Conservation (phyloP, 2,113 vertebrate genomes). For the Crotalus viridis region DNA sequence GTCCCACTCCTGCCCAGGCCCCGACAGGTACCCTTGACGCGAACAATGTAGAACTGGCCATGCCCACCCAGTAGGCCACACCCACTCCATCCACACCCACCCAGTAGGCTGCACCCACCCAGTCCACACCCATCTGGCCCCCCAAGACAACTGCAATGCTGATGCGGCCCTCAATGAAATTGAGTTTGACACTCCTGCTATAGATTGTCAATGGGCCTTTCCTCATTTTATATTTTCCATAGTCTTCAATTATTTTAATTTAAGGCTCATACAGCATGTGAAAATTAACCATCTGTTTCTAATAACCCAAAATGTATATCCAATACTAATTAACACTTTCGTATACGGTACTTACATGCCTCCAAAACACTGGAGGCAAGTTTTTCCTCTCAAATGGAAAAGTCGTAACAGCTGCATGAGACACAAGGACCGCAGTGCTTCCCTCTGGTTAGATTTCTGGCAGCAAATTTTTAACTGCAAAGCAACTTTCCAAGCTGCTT, state of each 20-base stretch:
- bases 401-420: constrained; percentile 66
- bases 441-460: constrained; percentile 56
- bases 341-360: constrained; percentile 51
- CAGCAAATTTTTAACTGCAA: constrained; percentile 45
- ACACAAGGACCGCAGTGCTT: constrained; percentile 53
- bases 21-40: too few relatives aligned
- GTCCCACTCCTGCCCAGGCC: too few relatives aligned
- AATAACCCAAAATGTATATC: constrained; percentile 56
- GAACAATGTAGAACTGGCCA: too few relatives aligned
- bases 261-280: constrained; percentile 46
- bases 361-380: constrained; percentile 65
- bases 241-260: constrained; percentile 41
- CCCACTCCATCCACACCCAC: too few relatives aligned
- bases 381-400: constrained; percentile 43
- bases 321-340: constrained; percentile 59
- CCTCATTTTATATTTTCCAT: constrained; percentile 49
- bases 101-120: too few relatives aligned
- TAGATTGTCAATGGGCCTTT: constrained; percentile 6
- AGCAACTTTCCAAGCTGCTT: constrained; percentile 54
- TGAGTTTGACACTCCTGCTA: too few relatives aligned
- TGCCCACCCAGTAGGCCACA: too few relatives aligned
- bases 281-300: constrained; percentile 62
- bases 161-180: too few relatives aligned
- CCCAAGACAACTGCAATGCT: too few relatives aligned
- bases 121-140: too few relatives aligned